phyloP scores from a whole-genome alignment of 2,797 vertebrate genomes.

The Kryptopterus vitreolus region DNA sequence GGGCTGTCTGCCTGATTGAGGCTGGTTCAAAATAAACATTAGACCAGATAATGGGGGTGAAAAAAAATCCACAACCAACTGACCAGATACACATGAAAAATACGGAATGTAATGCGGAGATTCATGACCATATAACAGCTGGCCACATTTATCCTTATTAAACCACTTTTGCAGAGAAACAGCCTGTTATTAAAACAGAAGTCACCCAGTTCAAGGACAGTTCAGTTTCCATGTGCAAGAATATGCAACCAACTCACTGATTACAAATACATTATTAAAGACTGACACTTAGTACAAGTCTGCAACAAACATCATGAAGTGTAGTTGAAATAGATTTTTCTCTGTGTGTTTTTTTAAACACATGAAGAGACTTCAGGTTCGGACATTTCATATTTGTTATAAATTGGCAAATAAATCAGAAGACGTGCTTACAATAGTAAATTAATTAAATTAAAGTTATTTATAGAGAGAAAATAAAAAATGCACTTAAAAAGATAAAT shows the following conservation, averaged over 20 bases:
- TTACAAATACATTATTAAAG: background rate
- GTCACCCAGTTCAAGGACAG: background rate
- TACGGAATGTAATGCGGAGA: background rate
- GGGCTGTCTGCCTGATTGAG: background rate
- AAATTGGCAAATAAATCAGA: background rate
- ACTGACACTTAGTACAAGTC: background rate
- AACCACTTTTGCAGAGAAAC: background rate
- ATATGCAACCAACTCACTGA: background rate
- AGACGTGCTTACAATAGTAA: background rate
- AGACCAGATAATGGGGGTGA: background rate
- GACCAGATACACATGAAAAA: background rate
- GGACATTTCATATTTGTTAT: background rate
- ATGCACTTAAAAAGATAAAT: background rate
- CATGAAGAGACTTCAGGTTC: background rate
- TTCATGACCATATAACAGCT: background rate
- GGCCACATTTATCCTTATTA: background rate
- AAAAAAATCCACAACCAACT: background rate
- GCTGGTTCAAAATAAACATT: background rate
- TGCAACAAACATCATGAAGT: background rate
- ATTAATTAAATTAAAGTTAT: too few species aligned
- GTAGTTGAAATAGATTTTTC: background rate
- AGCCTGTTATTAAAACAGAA: background rate
- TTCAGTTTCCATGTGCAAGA: background rate
- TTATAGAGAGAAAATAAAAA: background rate
- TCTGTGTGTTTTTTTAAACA: background rate